phyloP scores from a whole-genome alignment of 1,140 invertebrate genomes.

The Dryas iulia region DNA sequence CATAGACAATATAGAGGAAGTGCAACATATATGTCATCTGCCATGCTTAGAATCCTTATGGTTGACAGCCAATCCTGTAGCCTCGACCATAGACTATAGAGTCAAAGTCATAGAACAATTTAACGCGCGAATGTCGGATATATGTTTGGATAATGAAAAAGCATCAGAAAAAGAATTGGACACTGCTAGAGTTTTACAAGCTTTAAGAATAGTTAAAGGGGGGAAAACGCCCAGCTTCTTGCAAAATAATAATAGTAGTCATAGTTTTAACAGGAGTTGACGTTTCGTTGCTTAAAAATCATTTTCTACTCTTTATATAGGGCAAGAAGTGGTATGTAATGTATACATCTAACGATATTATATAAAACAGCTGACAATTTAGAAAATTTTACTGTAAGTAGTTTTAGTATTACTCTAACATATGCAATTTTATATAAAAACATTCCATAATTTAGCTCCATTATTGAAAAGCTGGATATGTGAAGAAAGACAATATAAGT shows the following conservation, averaged over 20 bases:
- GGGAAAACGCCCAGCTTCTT: slow-evolving; percentile 74
- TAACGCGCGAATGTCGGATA: slow-evolving; percentile 86
- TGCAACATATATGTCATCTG: slow-evolving; percentile 88
- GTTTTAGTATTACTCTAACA: background rate
- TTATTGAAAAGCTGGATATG: background rate
- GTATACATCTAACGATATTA: background rate
- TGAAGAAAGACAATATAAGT: background rate
- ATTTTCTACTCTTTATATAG: background rate
- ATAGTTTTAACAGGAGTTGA: slow-evolving; percentile 70
- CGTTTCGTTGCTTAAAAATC: slow-evolving; percentile 9
- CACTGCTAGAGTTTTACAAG: slow-evolving; percentile 93
- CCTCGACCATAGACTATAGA: slow-evolving; percentile 92
- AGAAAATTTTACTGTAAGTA: background rate
- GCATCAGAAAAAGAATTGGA: slow-evolving; percentile 94
- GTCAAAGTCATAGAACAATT: slow-evolving; percentile 93
- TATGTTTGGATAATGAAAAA: slow-evolving; percentile 93
- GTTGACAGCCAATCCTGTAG: slow-evolving; percentile 94
- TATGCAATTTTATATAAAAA: background rate
- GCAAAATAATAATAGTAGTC: slow-evolving; percentile 63
- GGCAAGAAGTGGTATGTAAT: background rate
- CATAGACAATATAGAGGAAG: slow-evolving; percentile 90
- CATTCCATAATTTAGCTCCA: background rate
- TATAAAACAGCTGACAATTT: background rate
- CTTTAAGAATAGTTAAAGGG: slow-evolving; percentile 84
- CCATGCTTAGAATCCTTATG: slow-evolving; percentile 93